Percentiles rank a stretch among this genome's conserved stretches.
Conservation (phyloP, 2,113 vertebrate species). For the Rattus norvegicus region DNA sequence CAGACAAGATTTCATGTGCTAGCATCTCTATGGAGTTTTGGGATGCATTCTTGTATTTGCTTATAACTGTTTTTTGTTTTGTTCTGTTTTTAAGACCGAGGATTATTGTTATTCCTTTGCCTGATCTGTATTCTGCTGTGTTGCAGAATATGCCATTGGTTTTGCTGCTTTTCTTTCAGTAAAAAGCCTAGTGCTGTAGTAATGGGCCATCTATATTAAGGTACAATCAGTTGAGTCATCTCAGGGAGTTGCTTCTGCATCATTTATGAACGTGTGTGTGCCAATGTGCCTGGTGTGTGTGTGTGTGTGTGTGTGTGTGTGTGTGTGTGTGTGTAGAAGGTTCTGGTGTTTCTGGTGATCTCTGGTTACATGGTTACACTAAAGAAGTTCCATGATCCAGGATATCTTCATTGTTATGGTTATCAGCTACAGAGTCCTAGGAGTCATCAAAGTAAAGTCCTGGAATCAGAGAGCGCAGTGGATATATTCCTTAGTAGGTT, state of each 20-base stretch:
- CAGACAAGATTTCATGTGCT: neutral
- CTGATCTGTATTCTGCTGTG: neutral
- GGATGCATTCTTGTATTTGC: neutral
- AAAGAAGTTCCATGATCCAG: neutral
- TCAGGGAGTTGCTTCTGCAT: slow-evolving; percentile 15
- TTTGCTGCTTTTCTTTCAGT: slow-evolving; percentile 30
- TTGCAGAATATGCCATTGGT: neutral
- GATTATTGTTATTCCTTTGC: neutral
- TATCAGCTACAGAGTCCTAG: neutral
- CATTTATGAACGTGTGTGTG: neutral
- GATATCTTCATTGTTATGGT: neutral
- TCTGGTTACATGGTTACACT: neutral
- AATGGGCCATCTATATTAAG: slow-evolving; percentile 38
- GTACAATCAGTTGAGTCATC: slow-evolving; percentile 11
- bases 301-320: neutral
- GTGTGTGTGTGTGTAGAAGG: neutral
- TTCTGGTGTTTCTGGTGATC: neutral
- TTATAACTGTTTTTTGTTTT: neutral
- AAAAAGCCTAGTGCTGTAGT: neutral
- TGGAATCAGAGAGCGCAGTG: neutral
- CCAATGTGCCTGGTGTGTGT: neutral
- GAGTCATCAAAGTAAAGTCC: slow-evolving; percentile 59
- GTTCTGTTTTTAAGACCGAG: slow-evolving; percentile 12
- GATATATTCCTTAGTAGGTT: slow-evolving; percentile 29
- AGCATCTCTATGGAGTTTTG: neutral